phyloP scores from a whole-genome alignment of 2,113 vertebrate species.

The Ammodytes marinus region DNA sequence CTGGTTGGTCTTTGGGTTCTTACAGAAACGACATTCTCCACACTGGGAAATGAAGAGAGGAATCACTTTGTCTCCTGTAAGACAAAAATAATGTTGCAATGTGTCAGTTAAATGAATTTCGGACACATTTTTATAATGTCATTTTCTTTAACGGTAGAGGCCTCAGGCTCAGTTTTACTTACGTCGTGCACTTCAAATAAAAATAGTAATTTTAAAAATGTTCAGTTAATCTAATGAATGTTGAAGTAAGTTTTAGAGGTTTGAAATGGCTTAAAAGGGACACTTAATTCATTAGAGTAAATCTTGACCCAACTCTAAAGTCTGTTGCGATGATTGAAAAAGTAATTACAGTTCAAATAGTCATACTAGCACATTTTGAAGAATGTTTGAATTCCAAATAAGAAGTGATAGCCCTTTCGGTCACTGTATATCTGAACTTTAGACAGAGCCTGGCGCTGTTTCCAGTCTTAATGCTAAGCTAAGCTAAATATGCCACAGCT shows the following conservation, averaged over 20 bases:
- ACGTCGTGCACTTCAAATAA: not conserved
- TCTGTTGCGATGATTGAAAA: no score
- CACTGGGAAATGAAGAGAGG: slow-evolving; percentile 87
- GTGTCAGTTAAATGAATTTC: not conserved
- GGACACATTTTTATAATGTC: not conserved
- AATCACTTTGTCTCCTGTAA: slow-evolving; percentile 90
- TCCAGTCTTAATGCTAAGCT: not conserved
- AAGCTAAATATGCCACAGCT: not conserved
- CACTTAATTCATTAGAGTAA: no score
- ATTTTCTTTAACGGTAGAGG: not conserved
- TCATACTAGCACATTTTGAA: no score
- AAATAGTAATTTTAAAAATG: not conserved
- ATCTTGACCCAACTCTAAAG: no score
- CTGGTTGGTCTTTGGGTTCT: slow-evolving; percentile 85
- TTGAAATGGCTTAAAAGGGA: no score
- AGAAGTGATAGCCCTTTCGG: not conserved
- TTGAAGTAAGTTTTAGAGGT: no score
- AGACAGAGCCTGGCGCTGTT: not conserved
- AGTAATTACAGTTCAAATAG: no score
- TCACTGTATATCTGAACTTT: not conserved
- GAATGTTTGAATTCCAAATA: not conserved
- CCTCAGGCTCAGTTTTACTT: not conserved
- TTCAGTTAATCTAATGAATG: not conserved
- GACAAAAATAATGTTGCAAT: slow-evolving; percentile 1
- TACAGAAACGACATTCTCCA: slow-evolving; percentile 85